Evolutionary conservation across 2,113 vertebrate genomes (phyloP).

Genomic region (Triplophysa siluroides): DNA sequence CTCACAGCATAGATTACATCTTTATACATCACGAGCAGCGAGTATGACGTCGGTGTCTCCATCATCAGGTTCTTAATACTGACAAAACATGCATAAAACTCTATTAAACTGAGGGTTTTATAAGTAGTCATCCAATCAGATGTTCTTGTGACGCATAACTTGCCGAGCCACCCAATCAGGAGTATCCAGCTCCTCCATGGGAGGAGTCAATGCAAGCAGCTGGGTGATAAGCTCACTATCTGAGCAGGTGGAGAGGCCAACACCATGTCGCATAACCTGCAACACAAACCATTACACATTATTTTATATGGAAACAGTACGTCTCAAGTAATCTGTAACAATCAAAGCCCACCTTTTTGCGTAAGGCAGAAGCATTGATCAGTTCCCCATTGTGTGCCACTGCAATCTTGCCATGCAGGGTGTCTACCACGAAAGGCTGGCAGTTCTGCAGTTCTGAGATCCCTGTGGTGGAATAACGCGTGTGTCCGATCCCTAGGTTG

Average conservation of each 20-base stretch:
- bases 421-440: constrained; percentile 98
- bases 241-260: constrained; percentile 93
- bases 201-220: constrained; percentile 92
- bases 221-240: constrained; percentile 98
- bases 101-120: background rate
- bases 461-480: constrained; percentile 92
- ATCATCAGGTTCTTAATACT: constrained; percentile 98
- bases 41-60: constrained; percentile 93
- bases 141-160: constrained; percentile 29
- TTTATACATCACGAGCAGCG: constrained; percentile 91
- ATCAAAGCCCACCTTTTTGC: constrained; percentile 78
- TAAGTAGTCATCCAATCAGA: background rate
- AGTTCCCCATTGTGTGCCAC: constrained; percentile 97
- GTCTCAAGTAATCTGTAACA: background rate
- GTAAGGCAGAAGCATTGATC: constrained; percentile 84
- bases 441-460: constrained; percentile 96
- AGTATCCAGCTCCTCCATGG: constrained; percentile 85
- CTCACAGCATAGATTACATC: constrained; percentile 94
- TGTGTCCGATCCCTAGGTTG: constrained; percentile 96
- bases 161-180: constrained; percentile 98
- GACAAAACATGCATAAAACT: constrained; percentile 25
- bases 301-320: background rate
- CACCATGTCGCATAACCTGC: constrained; percentile 93
- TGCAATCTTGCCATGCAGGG: constrained; percentile 93
- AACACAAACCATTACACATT: background rate